Evolutionary conservation across 1,140 invertebrate genomes (phyloP).

Genomic region (Phocides pigmalion): DNA sequence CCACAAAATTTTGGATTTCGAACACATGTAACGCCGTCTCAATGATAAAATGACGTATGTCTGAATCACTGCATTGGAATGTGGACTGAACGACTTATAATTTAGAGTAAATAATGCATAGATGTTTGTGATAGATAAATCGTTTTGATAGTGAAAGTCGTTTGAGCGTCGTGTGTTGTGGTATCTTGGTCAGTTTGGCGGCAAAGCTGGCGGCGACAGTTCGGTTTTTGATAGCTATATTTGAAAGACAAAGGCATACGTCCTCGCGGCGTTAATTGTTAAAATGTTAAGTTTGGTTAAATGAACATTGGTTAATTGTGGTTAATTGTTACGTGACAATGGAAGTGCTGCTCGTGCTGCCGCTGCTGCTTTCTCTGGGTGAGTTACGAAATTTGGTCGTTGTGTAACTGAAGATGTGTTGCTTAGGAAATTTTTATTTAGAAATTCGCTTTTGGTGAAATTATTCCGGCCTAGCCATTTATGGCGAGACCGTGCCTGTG

Average conservation of each 20-base stretch:
- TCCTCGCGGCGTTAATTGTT: neutral
- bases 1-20: slow-evolving; percentile 51
- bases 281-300: slow-evolving; percentile 15
- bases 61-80: slow-evolving; percentile 47
- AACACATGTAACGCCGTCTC: slow-evolving; percentile 40
- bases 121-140: slow-evolving; percentile 43
- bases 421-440: too few relatives aligned
- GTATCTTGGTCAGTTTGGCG: slow-evolving; percentile 67
- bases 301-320: slow-evolving; percentile 2
- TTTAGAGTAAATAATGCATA: too few relatives aligned
- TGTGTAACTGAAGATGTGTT: too few relatives aligned
- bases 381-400: slow-evolving; percentile 43
- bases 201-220: slow-evolving; percentile 56
- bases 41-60: slow-evolving; percentile 36
- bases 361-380: slow-evolving; percentile 64
- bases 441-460: too few relatives aligned
- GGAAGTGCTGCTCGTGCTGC: slow-evolving; percentile 43
- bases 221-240: too few relatives aligned
- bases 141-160: slow-evolving; percentile 65
- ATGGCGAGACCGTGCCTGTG: too few relatives aligned
- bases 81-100: slow-evolving; percentile 44
- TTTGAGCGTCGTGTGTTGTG: slow-evolving; percentile 50
- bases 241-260: too few relatives aligned
- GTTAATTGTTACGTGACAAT: slow-evolving; percentile 38
- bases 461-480: too few relatives aligned